Conservation (phyloP, 1,140 invertebrate species). For the Pseudomyrmex concolor region DNA sequence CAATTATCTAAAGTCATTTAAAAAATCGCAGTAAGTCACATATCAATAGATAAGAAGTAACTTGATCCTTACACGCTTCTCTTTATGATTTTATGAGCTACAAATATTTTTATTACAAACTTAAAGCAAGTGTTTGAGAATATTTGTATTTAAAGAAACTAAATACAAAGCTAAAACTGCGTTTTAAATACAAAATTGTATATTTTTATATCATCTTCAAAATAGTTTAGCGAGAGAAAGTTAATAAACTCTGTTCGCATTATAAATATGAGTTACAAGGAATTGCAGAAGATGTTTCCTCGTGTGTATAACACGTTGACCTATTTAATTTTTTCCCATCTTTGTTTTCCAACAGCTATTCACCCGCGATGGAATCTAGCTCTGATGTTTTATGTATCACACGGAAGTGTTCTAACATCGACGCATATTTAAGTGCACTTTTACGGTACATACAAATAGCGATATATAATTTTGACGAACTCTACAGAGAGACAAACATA, state of each 20-base stretch:
- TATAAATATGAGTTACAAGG: background rate
- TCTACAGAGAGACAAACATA: background rate
- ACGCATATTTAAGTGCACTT: slow-evolving; percentile 30
- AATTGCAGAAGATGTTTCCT: slow-evolving; percentile 12
- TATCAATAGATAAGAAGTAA: slow-evolving; percentile 6
- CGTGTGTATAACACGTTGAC: slow-evolving; percentile 26
- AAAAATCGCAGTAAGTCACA: background rate
- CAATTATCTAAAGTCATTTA: slow-evolving; percentile 13
- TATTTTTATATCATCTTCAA: too few species aligned
- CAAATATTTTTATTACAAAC: background rate
- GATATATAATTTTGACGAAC: slow-evolving; percentile 20
- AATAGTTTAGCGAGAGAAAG: too few species aligned
- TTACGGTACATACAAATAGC: slow-evolving; percentile 14
- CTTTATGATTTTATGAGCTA: background rate
- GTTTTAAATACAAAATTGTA: too few species aligned
- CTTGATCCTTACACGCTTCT: background rate
- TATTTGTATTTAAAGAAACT: too few species aligned
- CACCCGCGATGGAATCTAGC: slow-evolving; percentile 12
- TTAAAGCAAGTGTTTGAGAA: background rate
- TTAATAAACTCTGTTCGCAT: background rate
- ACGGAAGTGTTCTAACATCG: slow-evolving; percentile 21
- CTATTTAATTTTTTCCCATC: slow-evolving; percentile 43
- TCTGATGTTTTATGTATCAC: slow-evolving; percentile 41
- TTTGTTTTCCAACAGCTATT: slow-evolving; percentile 46
- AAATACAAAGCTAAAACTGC: too few species aligned